Base-by-base conservation (phyloP, 2,888 invertebrate species). In the Melanostoma scalare region DNA sequence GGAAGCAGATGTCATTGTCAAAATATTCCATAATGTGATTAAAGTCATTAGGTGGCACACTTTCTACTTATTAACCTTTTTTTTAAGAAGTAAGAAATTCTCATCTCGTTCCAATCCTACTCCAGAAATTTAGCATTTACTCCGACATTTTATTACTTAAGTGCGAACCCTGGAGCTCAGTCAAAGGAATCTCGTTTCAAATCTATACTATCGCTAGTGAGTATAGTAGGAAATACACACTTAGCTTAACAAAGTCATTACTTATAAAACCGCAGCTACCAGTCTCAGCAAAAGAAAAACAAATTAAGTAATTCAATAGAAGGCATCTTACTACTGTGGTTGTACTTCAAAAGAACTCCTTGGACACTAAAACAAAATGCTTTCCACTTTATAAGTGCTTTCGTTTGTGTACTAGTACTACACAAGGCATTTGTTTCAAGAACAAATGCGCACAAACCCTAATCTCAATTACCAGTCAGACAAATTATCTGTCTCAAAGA, bases 391-490 rank as follows among this genome's bases (percentile, higher is more conserved):
- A 65, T 42, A 42, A 20, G 65, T 36, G 60, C 68, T 79, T 84
- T 73, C 46, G 69, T 79, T 71, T 40, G 60, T 61, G 65, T 79
- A 86, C 85, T n/a, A n/a, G n/a, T n/a, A n/a, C n/a, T n/a, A 86
- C 87, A 86, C 85, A 56, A 78, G 53, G 36, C 82, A 82, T 82
- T 50, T 56, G 69, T 74, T 69, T 74, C 69, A 73, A 46, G 68
- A 72, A 73, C 73, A 77, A 68, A 58, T 65, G 69, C 53, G 46
- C 48, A 53, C 72, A 72, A 53, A 82, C 82, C 78, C 78, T 82
- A 87, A 87, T 87, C 87, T 86, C 86, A 88, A 87, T 88, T 87
- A 87, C 87, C 80, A 85, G 85, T 87, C 86, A 87, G 87, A 88
- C 87, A 88, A 88, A 88, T 88, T 88, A 87, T 87, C 85, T 86